Base-by-base conservation (phyloP, 2,113 vertebrate species). In the Embiotoca jacksoni region DNA sequence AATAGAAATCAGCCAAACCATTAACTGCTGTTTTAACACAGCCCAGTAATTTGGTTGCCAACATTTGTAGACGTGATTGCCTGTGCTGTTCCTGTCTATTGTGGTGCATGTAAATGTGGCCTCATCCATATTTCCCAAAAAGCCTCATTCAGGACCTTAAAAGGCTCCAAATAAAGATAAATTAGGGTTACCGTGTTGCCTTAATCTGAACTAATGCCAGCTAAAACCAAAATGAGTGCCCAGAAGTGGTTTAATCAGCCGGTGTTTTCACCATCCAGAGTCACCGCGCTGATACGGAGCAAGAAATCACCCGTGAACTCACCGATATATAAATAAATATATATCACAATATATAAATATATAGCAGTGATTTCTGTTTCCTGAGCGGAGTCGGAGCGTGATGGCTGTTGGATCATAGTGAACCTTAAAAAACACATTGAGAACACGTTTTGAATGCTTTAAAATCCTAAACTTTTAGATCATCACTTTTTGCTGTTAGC, bases 1-100 rank as follows among this genome's bases (percentile, higher is more conserved):
- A 90, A 92, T 90, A 89, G 84, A 92, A 93, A 94, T 91, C 88
- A 89, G 82, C 65, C 79, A 57, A 76, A 66, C 82, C 89, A 92
- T 93, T 93, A 91, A 91, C 90, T 81, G 85, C 63, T 76, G 88
- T 88, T 90, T 92, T 87, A 89, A 86, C 81, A 49, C 75, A 84
- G 82, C 89, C 69, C 57, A 60, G 78, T 89, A 89, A 92, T 90
- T 89, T 87, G 58, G 88, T 82, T 81, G 85, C 81, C 74, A 75
- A 78, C 87, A 78, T 88, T 84, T 86, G 87, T 75, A 31, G 81
- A 79, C 35, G n/a, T 86, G 87, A 91, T 83, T 90, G 88, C 86
- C 84, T 85, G 79, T 1, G 66, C 63, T 13, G 75, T 78, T 72
- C 69, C 65, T 50, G 78, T 74, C 84, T 80, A 78, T 86, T 85